Conservation (phyloP, 1,140 invertebrate genomes). For the Megalonaias nervosa region DNA sequence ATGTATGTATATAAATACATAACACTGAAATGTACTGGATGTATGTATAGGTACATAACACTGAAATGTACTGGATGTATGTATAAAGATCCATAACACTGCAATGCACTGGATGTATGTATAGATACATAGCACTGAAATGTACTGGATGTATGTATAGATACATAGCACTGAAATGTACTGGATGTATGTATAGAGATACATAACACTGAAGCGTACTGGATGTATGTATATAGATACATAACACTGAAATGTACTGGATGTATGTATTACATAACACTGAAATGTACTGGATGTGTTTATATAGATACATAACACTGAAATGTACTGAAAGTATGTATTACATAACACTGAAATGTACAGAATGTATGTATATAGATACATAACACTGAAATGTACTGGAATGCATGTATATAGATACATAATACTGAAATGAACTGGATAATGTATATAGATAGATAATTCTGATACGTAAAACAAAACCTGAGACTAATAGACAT, state of each 20-base stretch:
- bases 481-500: too few relatives aligned
- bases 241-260: too few relatives aligned
- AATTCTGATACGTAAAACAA: neutral
- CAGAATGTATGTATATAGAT: slow-evolving; percentile 36
- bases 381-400: neutral
- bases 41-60: slow-evolving; percentile 27
- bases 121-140: too few relatives aligned
- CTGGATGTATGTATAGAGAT: slow-evolving; percentile 45
- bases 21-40: slow-evolving; percentile 25
- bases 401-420: too few relatives aligned
- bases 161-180: slow-evolving; percentile 30
- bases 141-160: slow-evolving; percentile 23
- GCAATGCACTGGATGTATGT: neutral
- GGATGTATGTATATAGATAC: too few relatives aligned
- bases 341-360: slow-evolving; percentile 34
- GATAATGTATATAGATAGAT: too few relatives aligned
- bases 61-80: too few relatives aligned
- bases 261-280: neutral
- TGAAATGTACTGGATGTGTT: slow-evolving; percentile 27
- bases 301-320: neutral
- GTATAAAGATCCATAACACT: too few relatives aligned
- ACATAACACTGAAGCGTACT: neutral
- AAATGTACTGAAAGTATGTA: too few relatives aligned
- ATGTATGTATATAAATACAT: too few relatives aligned
- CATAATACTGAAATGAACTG: too few relatives aligned